Percentiles rank a stretch among this genome's conserved stretches.
phyloP scores from a whole-genome alignment of 2,797 vertebrate genomes.

The Benthosema pterotum region DNA sequence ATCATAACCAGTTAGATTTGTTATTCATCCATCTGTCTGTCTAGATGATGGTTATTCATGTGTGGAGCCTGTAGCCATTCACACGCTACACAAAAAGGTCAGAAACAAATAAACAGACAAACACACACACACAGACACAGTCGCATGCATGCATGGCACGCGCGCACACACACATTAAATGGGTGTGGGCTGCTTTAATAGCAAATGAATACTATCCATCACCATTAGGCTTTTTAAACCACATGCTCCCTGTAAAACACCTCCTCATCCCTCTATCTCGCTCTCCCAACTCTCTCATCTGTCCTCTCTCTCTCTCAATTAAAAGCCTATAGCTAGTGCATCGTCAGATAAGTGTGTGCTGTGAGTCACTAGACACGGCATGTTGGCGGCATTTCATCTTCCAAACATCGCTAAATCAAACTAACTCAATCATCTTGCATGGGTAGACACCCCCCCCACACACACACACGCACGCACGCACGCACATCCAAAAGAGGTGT shows the following conservation, averaged over 20 bases:
- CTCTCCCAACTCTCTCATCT: constrained; percentile 5
- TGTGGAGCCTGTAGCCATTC: constrained; percentile 61
- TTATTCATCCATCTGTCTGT: constrained; percentile 58
- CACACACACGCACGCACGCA: constrained; percentile 4
- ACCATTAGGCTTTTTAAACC: constrained; percentile 51
- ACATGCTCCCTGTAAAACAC: constrained; percentile 35
- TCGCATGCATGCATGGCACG: constrained; percentile 7
- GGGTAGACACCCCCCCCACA: constrained; percentile 29
- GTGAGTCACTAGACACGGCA: constrained; percentile 54
- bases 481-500: constrained; percentile 46
- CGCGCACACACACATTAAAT: constrained; percentile 32
- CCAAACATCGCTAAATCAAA: constrained; percentile 67
- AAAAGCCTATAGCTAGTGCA: constrained; percentile 64
- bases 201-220: constrained; percentile 68
- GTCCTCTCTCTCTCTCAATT: constrained; percentile 44
- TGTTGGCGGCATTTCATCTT: constrained; percentile 67
- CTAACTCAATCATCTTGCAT: constrained; percentile 75
- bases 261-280: neutral
- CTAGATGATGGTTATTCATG: constrained; percentile 61
- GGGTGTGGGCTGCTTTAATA: constrained; percentile 39
- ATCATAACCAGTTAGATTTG: constrained; percentile 44
- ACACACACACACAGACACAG: constrained; percentile 2
- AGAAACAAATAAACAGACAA: constrained; percentile 11
- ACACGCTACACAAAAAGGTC: constrained; percentile 49
- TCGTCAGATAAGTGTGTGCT: constrained; percentile 69